phyloP scores from a whole-genome alignment of 2,888 invertebrate genomes.

The Hyposoter didymator region DNA sequence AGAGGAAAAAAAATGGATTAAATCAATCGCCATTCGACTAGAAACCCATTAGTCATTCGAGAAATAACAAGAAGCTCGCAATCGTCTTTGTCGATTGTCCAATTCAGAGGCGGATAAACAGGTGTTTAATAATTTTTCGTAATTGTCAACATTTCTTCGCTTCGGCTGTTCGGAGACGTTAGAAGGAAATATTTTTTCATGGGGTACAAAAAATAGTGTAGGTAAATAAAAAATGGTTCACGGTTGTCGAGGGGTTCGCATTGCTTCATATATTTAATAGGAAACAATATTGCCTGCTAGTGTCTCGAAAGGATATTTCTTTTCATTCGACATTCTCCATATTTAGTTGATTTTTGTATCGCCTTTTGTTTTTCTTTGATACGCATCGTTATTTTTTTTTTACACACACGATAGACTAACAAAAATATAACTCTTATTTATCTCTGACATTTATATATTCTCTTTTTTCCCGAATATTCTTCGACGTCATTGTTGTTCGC shows the following conservation, averaged over 20 bases:
- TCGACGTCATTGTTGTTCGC: conserved; percentile 8
- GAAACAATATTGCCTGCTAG: not conserved
- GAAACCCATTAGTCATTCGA: too few species aligned
- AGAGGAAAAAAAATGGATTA: too few species aligned
- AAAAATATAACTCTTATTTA: conserved; percentile 80
- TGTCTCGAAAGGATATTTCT: not conserved
- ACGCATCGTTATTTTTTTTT: conserved; percentile 30
- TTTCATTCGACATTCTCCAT: not conserved
- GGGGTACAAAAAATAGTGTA: too few species aligned
- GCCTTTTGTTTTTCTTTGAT: conserved; percentile 18
- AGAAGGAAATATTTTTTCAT: too few species aligned
- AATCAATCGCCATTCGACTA: too few species aligned
- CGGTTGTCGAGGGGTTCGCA: not conserved
- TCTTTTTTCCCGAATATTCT: conserved; percentile 5
- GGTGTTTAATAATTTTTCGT: too few species aligned
- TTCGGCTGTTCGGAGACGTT: too few species aligned
- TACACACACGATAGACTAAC: conserved; percentile 74
- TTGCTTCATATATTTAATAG: not conserved
- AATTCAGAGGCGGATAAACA: too few species aligned
- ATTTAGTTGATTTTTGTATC: conserved; percentile 8
- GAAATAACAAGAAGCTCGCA: too few species aligned
- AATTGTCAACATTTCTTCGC: too few species aligned
- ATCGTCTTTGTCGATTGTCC: too few species aligned
- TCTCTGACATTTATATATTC: conserved; percentile 63
- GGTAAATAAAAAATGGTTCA: too few species aligned